Evolutionary conservation across 2,113 vertebrate genomes (phyloP).

Genomic region (Neotoma lepida): DNA sequence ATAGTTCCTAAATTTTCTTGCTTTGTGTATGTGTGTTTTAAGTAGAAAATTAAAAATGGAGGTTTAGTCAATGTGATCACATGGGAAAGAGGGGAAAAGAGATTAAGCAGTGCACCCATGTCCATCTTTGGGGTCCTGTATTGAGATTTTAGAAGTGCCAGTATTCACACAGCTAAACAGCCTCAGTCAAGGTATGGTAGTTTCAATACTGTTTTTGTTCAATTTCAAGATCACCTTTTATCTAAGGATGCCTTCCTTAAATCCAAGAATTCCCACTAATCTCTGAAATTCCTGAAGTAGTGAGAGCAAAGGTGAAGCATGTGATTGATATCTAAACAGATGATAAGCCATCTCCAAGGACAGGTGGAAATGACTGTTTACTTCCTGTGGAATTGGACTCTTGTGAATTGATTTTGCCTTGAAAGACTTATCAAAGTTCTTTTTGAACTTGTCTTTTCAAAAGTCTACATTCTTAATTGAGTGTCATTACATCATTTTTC

Average conservation of each 20-base stretch:
- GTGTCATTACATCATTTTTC: conserved; percentile 49
- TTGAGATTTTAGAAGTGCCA: neutral
- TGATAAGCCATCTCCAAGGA: neutral
- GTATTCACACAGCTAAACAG: neutral
- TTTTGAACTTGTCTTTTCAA: conserved; percentile 37
- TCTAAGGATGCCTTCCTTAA: neutral
- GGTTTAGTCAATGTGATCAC: neutral
- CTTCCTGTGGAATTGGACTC: neutral
- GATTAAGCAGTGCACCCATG: neutral
- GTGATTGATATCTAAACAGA: neutral
- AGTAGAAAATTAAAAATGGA: neutral
- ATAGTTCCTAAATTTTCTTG: neutral
- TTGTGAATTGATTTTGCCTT: conserved; percentile 10
- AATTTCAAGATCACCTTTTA: neutral
- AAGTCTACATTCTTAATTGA: conserved; percentile 52
- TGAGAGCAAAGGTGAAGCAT: neutral
- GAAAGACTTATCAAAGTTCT: conserved; percentile 12
- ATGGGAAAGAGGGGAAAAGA: neutral
- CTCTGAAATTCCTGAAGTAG: neutral
- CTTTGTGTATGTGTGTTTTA: neutral
- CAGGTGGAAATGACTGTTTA: neutral
- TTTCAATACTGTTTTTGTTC: neutral
- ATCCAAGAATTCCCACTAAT: neutral
- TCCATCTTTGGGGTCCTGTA: neutral
- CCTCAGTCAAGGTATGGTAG: neutral